These are phyloP conservation scores for Balaenoptera acutorostrata DNA, from an alignment of 2,113 vertebrate species.

Conservation along the genomic window DNA sequence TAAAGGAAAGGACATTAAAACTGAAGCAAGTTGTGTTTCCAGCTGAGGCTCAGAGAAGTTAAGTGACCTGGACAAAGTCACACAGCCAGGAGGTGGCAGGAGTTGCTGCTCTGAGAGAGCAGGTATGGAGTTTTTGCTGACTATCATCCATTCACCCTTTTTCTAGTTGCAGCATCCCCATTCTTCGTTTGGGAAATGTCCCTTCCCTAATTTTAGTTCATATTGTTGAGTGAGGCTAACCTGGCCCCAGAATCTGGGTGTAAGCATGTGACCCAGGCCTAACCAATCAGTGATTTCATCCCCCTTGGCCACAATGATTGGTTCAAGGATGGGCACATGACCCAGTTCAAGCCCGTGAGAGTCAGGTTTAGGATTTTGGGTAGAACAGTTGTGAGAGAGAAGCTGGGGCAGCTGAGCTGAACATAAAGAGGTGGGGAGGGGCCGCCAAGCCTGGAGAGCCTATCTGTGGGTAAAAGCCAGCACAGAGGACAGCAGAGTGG, in stretches of 20 bases:
- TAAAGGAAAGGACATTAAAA: neutral
- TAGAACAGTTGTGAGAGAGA: neutral
- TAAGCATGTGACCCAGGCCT: neutral
- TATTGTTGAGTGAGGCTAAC: neutral
- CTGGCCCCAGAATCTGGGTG: neutral
- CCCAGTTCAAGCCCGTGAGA: neutral
- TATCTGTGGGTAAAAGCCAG: neutral
- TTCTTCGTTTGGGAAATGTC: neutral
- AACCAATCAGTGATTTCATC: neutral
- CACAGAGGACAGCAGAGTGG: neutral
- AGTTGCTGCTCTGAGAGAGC: no score
- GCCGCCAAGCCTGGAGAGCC: neutral
- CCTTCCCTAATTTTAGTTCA: neutral
- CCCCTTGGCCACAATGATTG: neutral
- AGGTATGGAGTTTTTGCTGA: neutral
- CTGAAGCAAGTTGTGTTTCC: neutral
- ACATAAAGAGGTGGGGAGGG: neutral
- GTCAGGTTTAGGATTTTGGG: neutral
- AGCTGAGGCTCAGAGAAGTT: neutral
- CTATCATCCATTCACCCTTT: neutral
- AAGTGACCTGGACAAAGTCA: neutral
- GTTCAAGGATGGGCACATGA: neutral
- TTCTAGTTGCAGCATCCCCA: rapidly evolving
- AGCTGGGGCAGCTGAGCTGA: neutral
- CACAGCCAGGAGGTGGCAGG: neutral